Evolutionary conservation across 2,888 invertebrate species (phyloP).

Genomic region (Eugnorisma glareosa): DNA sequence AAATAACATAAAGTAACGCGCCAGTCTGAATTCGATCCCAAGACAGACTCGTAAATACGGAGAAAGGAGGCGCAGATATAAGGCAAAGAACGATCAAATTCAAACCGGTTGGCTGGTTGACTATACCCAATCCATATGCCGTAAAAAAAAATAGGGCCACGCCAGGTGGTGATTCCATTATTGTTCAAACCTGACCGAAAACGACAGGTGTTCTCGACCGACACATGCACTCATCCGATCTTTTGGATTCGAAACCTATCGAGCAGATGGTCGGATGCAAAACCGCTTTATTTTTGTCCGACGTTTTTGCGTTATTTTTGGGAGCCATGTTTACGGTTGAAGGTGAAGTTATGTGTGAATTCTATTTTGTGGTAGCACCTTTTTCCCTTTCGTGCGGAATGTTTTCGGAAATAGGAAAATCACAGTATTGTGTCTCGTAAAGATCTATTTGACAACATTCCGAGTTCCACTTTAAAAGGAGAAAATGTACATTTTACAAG

Average conservation of each 20-base stretch:
- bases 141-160: conserved; percentile 62
- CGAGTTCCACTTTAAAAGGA: not conserved
- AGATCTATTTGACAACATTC: conserved; percentile 10
- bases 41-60: not conserved
- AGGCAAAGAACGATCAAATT: conserved; percentile 13
- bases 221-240: conserved; percentile 60
- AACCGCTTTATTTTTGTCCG: conserved; percentile 51
- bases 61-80: conserved; percentile 7
- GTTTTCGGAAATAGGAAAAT: conserved; percentile 6
- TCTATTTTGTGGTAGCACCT: conserved; percentile 23
- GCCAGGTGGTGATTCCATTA: conserved; percentile 75
- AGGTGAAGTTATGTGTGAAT: conserved; percentile 27
- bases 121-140: conserved; percentile 48
- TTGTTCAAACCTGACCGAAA: conserved; percentile 79
- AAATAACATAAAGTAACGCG: not conserved
- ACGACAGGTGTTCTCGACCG: conserved; percentile 81
- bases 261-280: conserved; percentile 65
- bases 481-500: conserved; percentile 13
- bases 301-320: conserved; percentile 55
- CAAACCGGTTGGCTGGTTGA: conserved; percentile 45
- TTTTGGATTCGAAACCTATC: conserved; percentile 59
- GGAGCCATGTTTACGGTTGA: conserved; percentile 13
- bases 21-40: not conserved
- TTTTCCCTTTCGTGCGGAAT: conserved; percentile 17
- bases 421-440: not conserved